Percentiles rank a stretch among this genome's conserved stretches.
Evolutionary conservation across 2,797 vertebrate species (phyloP).

Genomic region (Coreius guichenoti): DNA sequence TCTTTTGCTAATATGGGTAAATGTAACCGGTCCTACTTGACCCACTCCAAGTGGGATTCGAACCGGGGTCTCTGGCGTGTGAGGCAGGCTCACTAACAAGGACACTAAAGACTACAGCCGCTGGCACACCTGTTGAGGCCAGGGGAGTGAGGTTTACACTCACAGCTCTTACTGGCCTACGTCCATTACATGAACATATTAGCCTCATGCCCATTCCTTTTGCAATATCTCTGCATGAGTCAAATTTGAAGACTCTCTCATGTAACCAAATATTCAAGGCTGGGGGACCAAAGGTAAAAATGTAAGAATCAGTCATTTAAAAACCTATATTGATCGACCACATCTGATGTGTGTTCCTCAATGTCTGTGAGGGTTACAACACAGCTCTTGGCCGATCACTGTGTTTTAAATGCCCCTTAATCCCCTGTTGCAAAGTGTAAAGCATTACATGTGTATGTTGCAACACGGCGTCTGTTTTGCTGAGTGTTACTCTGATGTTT

Average conservation of each 20-base stretch:
- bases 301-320: neutral
- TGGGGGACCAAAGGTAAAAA: neutral
- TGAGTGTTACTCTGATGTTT: neutral
- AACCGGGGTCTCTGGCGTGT: no score
- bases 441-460: neutral
- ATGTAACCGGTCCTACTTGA: no score
- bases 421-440: conserved; percentile 4
- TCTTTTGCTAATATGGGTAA: no score
- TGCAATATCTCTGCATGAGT: neutral
- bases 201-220: neutral
- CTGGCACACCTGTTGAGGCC: no score
- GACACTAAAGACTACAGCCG: accelerated
- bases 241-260: neutral
- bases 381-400: neutral
- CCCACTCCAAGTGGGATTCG: no score
- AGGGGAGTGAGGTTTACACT: no score
- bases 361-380: neutral
- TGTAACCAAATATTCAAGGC: neutral
- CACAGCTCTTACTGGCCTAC: no score
- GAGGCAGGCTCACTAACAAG: no score
- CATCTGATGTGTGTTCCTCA: neutral
- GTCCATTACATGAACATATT: no score
- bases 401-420: conserved; percentile 9
- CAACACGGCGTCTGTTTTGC: neutral
- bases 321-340: neutral